Evolutionary conservation across 2,797 vertebrate genomes (phyloP).

Genomic region (Ibycter americanus): DNA sequence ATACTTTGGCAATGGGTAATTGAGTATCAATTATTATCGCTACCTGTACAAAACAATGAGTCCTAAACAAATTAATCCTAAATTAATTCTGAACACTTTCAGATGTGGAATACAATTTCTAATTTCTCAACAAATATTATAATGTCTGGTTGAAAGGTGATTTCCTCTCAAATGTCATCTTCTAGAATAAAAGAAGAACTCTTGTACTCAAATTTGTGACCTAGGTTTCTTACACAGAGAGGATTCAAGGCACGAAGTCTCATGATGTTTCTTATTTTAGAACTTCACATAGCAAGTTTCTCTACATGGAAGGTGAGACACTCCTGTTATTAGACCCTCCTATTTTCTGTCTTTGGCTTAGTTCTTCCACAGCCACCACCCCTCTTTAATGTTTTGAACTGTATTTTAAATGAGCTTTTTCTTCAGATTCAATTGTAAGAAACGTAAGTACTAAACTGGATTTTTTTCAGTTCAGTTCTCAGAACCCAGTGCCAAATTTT

Average conservation of each 20-base stretch:
- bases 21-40: background rate
- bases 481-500: background rate
- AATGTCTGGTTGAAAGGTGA: background rate
- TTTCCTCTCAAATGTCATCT: background rate
- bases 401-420: background rate
- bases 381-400: background rate
- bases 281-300: background rate
- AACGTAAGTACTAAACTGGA: background rate
- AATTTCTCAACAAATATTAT: background rate
- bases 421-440: background rate
- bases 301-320: background rate
- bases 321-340: background rate
- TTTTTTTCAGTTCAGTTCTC: background rate
- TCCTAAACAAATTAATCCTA: background rate
- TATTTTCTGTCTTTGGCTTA: background rate
- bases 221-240: background rate
- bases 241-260: background rate
- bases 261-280: background rate
- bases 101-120: background rate
- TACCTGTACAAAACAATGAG: background rate
- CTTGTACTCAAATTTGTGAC: background rate
- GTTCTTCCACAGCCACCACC: too few relatives aligned
- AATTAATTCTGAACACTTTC: background rate
- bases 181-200: background rate
- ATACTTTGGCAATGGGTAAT: background rate